phyloP scores from a whole-genome alignment of 2,113 vertebrate genomes.

The Pleuronectes platessa region DNA sequence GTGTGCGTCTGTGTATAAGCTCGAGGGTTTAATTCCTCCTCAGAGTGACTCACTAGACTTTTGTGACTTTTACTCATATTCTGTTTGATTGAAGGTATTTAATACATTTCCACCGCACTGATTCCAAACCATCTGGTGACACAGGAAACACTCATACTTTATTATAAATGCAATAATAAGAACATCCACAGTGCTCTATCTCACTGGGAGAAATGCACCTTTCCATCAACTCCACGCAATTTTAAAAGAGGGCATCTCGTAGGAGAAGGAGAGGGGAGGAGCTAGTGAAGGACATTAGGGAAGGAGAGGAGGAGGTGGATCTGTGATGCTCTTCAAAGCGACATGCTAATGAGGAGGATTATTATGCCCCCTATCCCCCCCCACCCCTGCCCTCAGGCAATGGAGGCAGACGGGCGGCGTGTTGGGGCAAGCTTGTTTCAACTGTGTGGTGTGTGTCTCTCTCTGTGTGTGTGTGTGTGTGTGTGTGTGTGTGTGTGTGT shows the following conservation, averaged over 20 bases:
- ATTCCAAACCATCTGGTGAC: neutral
- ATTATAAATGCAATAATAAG: neutral
- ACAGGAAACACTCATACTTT: neutral
- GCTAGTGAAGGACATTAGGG: conserved; percentile 45
- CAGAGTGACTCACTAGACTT: conserved; percentile 23
- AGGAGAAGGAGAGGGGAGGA: conserved; percentile 16
- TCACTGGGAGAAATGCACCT: too few relatives aligned
- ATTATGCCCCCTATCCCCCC: conserved; percentile 41
- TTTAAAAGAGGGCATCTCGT: neutral
- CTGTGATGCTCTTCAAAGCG: conserved; percentile 64
- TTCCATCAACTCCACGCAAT: neutral
- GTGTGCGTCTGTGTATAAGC: conserved; percentile 5
- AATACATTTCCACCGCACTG: neutral
- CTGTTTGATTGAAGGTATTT: neutral
- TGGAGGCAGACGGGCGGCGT: conserved; percentile 46
- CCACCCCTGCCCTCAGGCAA: conserved; percentile 48
- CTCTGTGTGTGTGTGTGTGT: neutral
- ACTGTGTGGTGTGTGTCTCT: neutral
- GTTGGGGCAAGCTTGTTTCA: conserved; percentile 44
- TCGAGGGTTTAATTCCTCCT: conserved; percentile 37
- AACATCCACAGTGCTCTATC: too few relatives aligned
- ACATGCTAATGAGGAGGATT: conserved; percentile 72
- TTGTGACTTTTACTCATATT: conserved; percentile 11
- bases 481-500: neutral
- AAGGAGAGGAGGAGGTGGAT: conserved; percentile 53